Base-by-base conservation (phyloP, 2,797 vertebrate species). In the Sternotherus odoratus region DNA sequence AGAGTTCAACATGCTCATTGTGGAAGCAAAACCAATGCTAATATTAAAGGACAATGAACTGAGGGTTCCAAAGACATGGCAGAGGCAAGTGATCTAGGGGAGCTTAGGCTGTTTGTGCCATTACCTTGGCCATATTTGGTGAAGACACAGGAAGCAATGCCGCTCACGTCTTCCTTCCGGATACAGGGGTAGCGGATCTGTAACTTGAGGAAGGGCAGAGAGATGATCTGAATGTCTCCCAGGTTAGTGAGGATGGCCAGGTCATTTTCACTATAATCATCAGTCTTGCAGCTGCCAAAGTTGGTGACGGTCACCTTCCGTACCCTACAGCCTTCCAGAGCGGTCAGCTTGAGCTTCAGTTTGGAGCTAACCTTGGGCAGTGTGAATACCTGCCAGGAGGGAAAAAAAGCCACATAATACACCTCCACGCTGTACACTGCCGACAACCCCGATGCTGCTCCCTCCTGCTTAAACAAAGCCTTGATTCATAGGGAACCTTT, bases 131-230 rank as follows among this genome's bases (percentile, higher is more conserved):
- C 99, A 0, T 99, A 98, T 81, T 99, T 99, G 85, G 99, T 99
- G 98, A 99, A 99, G 95, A 99, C 99, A 1, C 99, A 99, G 74
- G 99, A 99, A 1, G 99, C 99, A 26, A 99, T 99, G 94, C 99
- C 99, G 0, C 99, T 99, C 86, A 99, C 99, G 23, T 99, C 99
- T 97, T 99, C 99, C 75, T 98, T 98, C 82, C 99, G 99, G 95
- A 99, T 99, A 95, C 99, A 99, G 81, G 99, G 98, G 94, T 99
- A 98, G 11, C 99, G 99, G 72, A 99, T 99, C 97, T 99, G 99
- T 96, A 99, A 97, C 98, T 99, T 99, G 77, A 99, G 98, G 48
- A 98, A 95, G 2, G 99, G 99, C 96, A 99, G 96, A 0, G 99
- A 99, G 95, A 99, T 98, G 82, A 99, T 99, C 51, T 99, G 99